Percentiles rank a stretch among this genome's conserved stretches.
These are phyloP conservation scores for Choreutis nemorana DNA, from an alignment of 2,888 invertebrate species.

Conservation along the genomic window DNA sequence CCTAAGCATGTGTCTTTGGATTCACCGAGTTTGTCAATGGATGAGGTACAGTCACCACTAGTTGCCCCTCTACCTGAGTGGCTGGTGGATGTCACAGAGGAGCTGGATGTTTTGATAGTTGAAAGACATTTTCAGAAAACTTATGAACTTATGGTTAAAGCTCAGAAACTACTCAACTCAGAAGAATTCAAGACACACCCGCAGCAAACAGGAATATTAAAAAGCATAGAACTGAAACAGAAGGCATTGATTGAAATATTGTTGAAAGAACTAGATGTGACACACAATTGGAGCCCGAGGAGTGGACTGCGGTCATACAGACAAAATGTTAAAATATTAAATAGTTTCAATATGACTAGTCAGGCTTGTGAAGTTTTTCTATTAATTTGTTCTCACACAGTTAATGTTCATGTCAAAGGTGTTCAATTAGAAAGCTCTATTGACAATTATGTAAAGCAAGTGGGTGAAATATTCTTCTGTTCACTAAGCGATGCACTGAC, in stretches of 20 bases:
- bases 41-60: slow-evolving; percentile 49
- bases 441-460: slow-evolving; percentile 79
- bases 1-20: slow-evolving; percentile 43
- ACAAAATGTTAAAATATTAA: slow-evolving; percentile 84
- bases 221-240: slow-evolving; percentile 74
- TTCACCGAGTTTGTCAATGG: slow-evolving; percentile 55
- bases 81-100: slow-evolving; percentile 91
- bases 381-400: slow-evolving; percentile 80
- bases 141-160: slow-evolving; percentile 75
- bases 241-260: slow-evolving; percentile 84
- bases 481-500: slow-evolving; percentile 77
- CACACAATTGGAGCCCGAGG: slow-evolving; percentile 89
- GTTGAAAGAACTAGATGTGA: slow-evolving; percentile 87
- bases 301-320: slow-evolving; percentile 88
- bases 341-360: slow-evolving; percentile 71
- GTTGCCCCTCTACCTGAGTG: slow-evolving; percentile 75
- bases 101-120: slow-evolving; percentile 93
- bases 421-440: slow-evolving; percentile 84
- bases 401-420: slow-evolving; percentile 82
- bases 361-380: slow-evolving; percentile 86
- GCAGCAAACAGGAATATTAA: slow-evolving; percentile 40
- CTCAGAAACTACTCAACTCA: slow-evolving; percentile 42
- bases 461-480: slow-evolving; percentile 85
- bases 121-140: slow-evolving; percentile 96
- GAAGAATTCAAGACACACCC: slow-evolving; percentile 49